Evolutionary conservation across 2,888 invertebrate genomes (phyloP).

Genomic region (Alitta virens): DNA sequence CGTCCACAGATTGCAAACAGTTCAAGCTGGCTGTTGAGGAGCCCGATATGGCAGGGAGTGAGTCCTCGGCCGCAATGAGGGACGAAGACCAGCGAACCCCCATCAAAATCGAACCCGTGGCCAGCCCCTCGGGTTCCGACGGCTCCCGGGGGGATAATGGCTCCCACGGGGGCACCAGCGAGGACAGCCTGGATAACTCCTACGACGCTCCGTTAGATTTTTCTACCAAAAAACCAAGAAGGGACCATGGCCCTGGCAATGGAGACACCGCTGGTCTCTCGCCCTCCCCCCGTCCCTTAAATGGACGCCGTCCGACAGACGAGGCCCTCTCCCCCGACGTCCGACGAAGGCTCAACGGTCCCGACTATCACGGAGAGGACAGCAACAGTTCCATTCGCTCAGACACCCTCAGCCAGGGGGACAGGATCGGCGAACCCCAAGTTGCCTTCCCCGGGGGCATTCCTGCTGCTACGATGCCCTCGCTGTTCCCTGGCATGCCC

Average conservation of each 20-base stretch:
- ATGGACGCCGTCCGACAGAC: too few relatives aligned
- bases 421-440: constrained; percentile 19
- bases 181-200: not conserved
- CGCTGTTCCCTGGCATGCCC: constrained; percentile 12
- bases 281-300: not conserved
- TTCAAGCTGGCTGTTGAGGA: not conserved
- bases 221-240: constrained; percentile 8
- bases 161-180: not conserved
- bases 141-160: not conserved
- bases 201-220: constrained; percentile 20
- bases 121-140: not conserved
- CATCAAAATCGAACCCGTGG: not conserved
- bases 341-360: not conserved
- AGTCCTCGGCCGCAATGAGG: not conserved
- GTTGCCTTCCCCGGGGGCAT: constrained; percentile 13
- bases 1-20: not conserved
- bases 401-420: not conserved
- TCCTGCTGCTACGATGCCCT: constrained; percentile 10
- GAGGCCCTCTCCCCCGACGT: too few relatives aligned
- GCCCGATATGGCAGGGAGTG: not conserved
- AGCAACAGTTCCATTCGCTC: not conserved
- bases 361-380: not conserved
- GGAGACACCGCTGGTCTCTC: not conserved
- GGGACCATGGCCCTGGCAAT: not conserved
- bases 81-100: not conserved